Base-by-base conservation (phyloP, 2,113 vertebrate species). In the Synchiropus splendidus region DNA sequence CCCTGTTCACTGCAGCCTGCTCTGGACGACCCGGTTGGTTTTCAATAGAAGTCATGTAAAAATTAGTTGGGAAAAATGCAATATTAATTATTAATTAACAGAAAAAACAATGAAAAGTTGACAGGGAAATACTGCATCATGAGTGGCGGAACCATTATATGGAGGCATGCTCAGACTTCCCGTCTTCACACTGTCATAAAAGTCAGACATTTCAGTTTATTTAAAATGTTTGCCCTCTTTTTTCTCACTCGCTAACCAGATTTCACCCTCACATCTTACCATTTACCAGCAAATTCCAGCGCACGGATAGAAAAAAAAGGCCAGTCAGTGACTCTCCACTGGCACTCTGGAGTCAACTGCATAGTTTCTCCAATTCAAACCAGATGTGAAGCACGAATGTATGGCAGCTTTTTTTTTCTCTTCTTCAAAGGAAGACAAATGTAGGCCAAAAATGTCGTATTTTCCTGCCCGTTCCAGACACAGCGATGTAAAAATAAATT, bases 301-400 rank as follows among this genome's bases (percentile, higher is more conserved):
- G 44, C 17, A 55, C 21, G 8, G 21, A 27, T 27, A 5, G 38
- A 12, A 18, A 11, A 36, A 57, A 68, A 67, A 59, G 48, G 15
- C 48, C 58, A 75, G 59, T 58, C 67, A 39, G 43, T 61, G 73
- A 76, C 72, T 77, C 67, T 81, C 74, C 49, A 71, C 61, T 83
- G 78, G 81, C 79, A 81, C 74, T 68, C 72, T 60, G 67, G 60
- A 77, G 72, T 79, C 61, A 52, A 69, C 83, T 80, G 81, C 85
- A 86, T 86, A 82, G 48, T 85, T 87, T 60, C 64, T 50, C 51
- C 70, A 78, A 87, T 85, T 71, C 69, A 84, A 85, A 86, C 80
- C 85, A 87, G 85, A 87, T 87, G 85, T 85, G 72, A 83, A 75
- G 76, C 70, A 63, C 61, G 70, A 81, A 85, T 60, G 83, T 84